phyloP scores from a whole-genome alignment of 2,888 invertebrate genomes.

The Scaptodrosophila latifasciaeformis region DNA sequence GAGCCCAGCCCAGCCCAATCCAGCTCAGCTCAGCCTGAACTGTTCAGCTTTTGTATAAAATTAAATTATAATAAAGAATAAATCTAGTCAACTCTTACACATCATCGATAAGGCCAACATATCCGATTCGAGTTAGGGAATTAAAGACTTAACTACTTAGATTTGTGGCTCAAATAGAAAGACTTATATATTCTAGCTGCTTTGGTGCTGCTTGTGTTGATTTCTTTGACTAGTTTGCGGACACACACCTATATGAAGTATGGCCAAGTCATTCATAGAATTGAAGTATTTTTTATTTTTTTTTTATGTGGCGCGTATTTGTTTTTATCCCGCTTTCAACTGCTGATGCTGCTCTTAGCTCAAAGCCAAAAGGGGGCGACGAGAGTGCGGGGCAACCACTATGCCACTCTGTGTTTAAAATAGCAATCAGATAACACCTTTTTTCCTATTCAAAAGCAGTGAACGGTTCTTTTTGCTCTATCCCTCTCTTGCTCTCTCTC shows the following conservation, averaged over 20 bases:
- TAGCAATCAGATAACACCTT: slow-evolving; percentile 71
- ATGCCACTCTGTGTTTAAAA: slow-evolving; percentile 55
- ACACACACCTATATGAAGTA: too few species aligned
- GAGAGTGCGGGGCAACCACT: too few species aligned
- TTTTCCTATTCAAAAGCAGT: slow-evolving; percentile 24
- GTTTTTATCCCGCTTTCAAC: slow-evolving; percentile 32
- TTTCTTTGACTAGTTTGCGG: too few species aligned
- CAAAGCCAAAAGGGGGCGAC: too few species aligned
- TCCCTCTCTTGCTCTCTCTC: background rate
- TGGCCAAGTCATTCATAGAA: slow-evolving; percentile 37
- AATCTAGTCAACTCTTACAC: too few species aligned
- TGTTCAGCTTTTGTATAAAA: too few species aligned
- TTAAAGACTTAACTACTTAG: slow-evolving; percentile 3
- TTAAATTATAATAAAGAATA: too few species aligned
- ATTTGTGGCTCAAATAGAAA: background rate
- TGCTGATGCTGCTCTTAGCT: background rate
- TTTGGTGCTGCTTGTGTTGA: too few species aligned
- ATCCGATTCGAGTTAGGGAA: background rate
- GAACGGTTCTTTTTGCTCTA: background rate
- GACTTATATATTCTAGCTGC: too few species aligned
- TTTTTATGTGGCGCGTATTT: slow-evolving; percentile 46
- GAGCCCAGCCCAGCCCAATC: too few species aligned
- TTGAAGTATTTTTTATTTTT: too few species aligned
- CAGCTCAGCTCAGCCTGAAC: too few species aligned
- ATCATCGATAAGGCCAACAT: background rate